Conservation (phyloP, 2,113 vertebrate species). For the Leptocoma aspasia region DNA sequence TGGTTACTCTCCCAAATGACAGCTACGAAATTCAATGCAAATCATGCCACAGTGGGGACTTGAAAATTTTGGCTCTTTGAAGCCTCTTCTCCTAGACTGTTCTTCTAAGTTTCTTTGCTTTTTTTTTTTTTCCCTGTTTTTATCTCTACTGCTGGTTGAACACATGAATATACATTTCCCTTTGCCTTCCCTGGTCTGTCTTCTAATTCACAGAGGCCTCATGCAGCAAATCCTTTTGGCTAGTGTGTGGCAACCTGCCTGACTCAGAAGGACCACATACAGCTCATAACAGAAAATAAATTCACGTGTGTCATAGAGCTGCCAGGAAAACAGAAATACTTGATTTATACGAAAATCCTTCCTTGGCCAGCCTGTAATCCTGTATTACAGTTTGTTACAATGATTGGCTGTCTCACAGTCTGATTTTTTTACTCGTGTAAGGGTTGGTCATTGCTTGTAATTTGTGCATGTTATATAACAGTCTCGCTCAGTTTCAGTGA, state of each 20-base stretch:
- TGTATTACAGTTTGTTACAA: neutral
- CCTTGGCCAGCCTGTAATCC: neutral
- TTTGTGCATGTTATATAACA: neutral
- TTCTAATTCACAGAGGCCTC: neutral
- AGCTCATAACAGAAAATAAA: neutral
- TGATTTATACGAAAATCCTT: neutral
- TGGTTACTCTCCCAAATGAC: neutral
- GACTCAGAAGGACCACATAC: neutral
- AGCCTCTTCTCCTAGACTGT: neutral
- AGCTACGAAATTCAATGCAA: neutral
- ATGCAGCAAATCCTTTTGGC: neutral
- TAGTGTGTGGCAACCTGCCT: neutral
- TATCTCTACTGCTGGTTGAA: neutral
- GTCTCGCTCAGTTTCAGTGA: accelerated
- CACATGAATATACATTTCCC: neutral
- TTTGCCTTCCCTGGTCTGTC: neutral
- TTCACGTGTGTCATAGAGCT: neutral
- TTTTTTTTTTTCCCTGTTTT: neutral
- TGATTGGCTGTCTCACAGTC: neutral
- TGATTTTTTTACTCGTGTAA: neutral
- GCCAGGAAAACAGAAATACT: neutral
- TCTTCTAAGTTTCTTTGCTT: neutral
- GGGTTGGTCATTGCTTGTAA: neutral
- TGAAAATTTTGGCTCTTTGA: neutral
- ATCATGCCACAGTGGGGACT: neutral